These are phyloP conservation scores for Cantharis flavilabris DNA, from an alignment of 2,888 invertebrate genomes.

Conservation along the genomic window DNA sequence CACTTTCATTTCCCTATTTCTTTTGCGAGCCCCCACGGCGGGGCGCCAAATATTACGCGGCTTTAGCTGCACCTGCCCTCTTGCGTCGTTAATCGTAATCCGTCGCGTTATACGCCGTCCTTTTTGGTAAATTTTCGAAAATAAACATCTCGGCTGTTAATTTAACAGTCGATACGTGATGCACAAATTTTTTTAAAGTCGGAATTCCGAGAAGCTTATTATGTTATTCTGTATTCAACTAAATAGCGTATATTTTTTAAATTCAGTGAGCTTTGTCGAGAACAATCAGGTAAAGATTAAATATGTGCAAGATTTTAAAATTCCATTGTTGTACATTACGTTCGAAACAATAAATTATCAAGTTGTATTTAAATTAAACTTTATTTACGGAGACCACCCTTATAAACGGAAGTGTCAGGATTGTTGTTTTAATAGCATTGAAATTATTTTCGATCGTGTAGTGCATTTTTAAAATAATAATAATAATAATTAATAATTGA, in stretches of 20 bases:
- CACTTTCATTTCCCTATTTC: neutral
- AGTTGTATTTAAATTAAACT: constrained; percentile 17
- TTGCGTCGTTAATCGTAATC: neutral
- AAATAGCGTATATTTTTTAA: neutral
- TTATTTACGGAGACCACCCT: constrained; percentile 35
- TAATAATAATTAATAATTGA: neutral
- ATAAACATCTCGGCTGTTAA: neutral
- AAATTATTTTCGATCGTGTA: neutral
- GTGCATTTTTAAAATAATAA: neutral
- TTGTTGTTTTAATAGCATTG: neutral
- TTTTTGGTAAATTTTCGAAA: neutral
- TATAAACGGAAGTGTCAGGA: constrained; percentile 31
- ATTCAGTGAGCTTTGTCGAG: neutral
- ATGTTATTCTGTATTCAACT: neutral
- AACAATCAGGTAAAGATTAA: constrained; percentile 7
- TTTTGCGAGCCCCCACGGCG: no score
- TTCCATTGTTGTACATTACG: constrained; percentile 1
- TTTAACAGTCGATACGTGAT: neutral
- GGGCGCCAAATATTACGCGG: neutral
- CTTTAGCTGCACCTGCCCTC: neutral
- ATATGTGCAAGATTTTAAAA: constrained; percentile 18
- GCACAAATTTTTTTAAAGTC: neutral
- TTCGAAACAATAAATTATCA: constrained; percentile 14
- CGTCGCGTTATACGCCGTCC: neutral
- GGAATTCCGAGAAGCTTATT: neutral